These are phyloP conservation scores for Spodoptera exigua DNA, from an alignment of 2,888 invertebrate genomes.

Conservation along the genomic window DNA sequence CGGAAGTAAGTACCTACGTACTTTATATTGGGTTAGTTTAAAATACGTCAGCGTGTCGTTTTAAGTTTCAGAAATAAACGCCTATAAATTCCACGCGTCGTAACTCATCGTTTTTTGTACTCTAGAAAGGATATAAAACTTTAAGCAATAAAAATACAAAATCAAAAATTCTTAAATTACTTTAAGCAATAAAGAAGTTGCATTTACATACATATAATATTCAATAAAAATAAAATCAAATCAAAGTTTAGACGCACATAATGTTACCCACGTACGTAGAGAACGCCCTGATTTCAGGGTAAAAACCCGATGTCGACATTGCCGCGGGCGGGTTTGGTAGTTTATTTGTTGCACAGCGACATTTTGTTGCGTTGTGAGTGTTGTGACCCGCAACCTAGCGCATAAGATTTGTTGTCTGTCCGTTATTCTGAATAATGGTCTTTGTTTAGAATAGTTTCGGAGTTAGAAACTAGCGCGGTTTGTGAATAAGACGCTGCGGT, in stretches of 20 bases:
- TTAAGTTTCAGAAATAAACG: no score
- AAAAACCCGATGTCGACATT: slow-evolving; percentile 37
- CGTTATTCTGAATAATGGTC: slow-evolving; percentile 65
- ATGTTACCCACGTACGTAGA: background rate
- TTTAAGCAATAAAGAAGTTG: no score
- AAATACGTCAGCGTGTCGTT: no score
- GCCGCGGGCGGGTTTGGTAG: slow-evolving; percentile 32
- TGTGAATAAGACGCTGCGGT: slow-evolving; percentile 22
- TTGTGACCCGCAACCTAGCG: slow-evolving; percentile 51
- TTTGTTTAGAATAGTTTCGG: slow-evolving; percentile 59
- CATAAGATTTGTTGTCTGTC: slow-evolving; percentile 68
- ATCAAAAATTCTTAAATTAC: no score
- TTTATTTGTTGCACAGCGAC: slow-evolving; percentile 56
- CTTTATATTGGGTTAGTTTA: no score
- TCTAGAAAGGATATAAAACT: no score
- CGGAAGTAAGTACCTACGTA: background rate
- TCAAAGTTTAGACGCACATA: slow-evolving; percentile 17
- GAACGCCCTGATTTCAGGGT: slow-evolving; percentile 31
- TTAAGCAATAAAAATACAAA: no score
- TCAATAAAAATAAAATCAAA: no score
- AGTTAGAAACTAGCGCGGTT: slow-evolving; percentile 22
- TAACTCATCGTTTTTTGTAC: no score
- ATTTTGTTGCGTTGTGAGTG: slow-evolving; percentile 16
- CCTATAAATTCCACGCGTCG: no score
- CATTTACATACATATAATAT: no score